phyloP scores from a whole-genome alignment of 92 coral and sea anemone species.

The Heliopora coerulea region DNA sequence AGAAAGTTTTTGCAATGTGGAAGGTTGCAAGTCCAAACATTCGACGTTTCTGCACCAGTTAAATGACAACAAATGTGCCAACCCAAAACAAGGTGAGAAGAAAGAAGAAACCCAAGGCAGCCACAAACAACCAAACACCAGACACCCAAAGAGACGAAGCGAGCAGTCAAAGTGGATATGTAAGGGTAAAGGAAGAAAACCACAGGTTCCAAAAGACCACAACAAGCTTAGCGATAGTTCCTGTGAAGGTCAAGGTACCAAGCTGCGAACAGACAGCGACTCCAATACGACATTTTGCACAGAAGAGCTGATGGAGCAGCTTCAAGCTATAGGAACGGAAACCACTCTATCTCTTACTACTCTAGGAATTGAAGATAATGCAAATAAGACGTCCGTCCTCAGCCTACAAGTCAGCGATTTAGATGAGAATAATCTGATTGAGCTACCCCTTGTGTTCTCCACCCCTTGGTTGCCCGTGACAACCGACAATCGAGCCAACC shows the following conservation, averaged over 20 bases:
- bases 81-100: neutral
- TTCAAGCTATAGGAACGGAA: slow-evolving; percentile 24
- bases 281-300: slow-evolving; percentile 71
- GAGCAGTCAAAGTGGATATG: neutral
- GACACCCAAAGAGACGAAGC: neutral
- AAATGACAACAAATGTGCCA: neutral
- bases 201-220: neutral
- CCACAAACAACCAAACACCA: neutral
- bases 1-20: slow-evolving; percentile 10
- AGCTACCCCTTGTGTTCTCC: slow-evolving; percentile 52
- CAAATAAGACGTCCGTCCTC: slow-evolving; percentile 39
- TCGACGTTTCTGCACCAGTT: slow-evolving; percentile 23
- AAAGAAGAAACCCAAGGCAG: neutral
- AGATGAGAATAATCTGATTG: slow-evolving; percentile 25
- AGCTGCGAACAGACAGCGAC: slow-evolving; percentile 57
- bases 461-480: slow-evolving; percentile 52
- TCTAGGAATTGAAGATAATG: slow-evolving; percentile 34
- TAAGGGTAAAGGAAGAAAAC: neutral
- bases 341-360: slow-evolving; percentile 61
- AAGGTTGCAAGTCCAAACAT: slow-evolving; percentile 11
- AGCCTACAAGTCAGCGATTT: slow-evolving; percentile 51
- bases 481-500: slow-evolving; percentile 28
- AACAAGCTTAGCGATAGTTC: slow-evolving; percentile 36
- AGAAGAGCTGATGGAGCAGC: slow-evolving; percentile 40
- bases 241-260: slow-evolving; percentile 57